Evolutionary conservation across 1,140 invertebrate species (phyloP), one percentile per base, ranked within the genome.

Genomic region (Drosophila miranda): DNA sequence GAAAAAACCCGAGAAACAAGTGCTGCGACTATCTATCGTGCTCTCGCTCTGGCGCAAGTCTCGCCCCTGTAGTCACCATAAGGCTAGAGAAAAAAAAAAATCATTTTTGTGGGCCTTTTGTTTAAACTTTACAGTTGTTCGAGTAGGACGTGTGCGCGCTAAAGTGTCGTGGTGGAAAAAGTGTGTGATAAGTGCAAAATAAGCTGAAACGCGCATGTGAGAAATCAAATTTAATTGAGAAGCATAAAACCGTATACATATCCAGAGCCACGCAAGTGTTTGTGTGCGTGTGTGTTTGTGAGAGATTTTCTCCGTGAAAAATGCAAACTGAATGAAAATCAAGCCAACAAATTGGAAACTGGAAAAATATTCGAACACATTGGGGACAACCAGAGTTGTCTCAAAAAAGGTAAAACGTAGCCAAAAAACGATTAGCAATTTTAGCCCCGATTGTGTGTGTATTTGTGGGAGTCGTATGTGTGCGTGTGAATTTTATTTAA

Each of bases 171-270:
- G 41, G 26, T 26, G 23, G 57, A 57, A 67, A 69, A 77, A 67
- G 59, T 71, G 59, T 64, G 66, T 84, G 77, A 78, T 69, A 81
- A 86, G 77, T 79, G 69, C 68, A 74, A 68, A 69, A 86, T 76
- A 81, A 86, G 68, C 73, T 62, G 72, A 59, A 87, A 72, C 70
- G 67, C 78, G 82, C 78, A 75, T 86, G 76, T 77, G 75, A 76
- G 78, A 84, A 77, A 75, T 66, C 58, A 75, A 83, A 78, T 68
- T 77, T 74, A 69, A 81, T 86, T 84, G 77, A 84, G 72, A 81
- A 76, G 79, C 70, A 57, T 80, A 50, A 75, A 63, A 64, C 78
- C 75, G 54, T 68, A 75, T 79, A 75, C 59, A 71, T 76, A 77
- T 72, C n/a, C 62, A 44, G 50, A 23, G 62, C 64, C 46, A 63